A percentile compares a stretch with the other conserved stretches of the same genome.
These are phyloP conservation scores for Phasianus colchicus DNA, from an alignment of 2,113 vertebrate genomes.

Conservation along the genomic window DNA sequence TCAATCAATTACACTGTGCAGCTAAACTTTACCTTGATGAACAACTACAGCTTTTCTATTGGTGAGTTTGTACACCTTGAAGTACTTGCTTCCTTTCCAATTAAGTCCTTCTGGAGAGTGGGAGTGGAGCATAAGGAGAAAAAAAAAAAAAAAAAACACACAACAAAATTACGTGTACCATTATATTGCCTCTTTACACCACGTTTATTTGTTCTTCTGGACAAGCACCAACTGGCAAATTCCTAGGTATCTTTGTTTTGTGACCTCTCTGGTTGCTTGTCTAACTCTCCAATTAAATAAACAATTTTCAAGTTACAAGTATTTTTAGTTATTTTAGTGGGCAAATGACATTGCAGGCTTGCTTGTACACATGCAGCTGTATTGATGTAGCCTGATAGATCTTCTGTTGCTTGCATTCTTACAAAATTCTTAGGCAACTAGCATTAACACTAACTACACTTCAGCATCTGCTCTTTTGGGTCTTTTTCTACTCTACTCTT, in stretches of 20 bases:
- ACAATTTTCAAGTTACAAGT: background rate
- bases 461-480: background rate
- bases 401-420: background rate
- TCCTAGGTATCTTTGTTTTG: background rate
- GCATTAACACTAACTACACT: background rate
- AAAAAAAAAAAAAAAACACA: background rate
- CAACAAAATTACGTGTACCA: fast-evolving
- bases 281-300: background rate
- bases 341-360: background rate
- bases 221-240: background rate
- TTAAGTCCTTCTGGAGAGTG: background rate
- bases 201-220: background rate
- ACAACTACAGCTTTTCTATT: background rate
- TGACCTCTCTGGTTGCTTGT: background rate
- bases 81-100: background rate
- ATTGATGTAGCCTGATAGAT: background rate
- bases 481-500: background rate
- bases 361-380: background rate
- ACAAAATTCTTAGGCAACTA: background rate
- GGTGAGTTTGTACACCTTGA: background rate
- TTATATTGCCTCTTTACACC: background rate
- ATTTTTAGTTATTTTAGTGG: background rate
- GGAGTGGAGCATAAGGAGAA: background rate
- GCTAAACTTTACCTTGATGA: background rate
- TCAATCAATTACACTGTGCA: background rate